Evolutionary conservation across 2,888 invertebrate genomes (phyloP).

Genomic region (Aphidoletes aphidimyza): DNA sequence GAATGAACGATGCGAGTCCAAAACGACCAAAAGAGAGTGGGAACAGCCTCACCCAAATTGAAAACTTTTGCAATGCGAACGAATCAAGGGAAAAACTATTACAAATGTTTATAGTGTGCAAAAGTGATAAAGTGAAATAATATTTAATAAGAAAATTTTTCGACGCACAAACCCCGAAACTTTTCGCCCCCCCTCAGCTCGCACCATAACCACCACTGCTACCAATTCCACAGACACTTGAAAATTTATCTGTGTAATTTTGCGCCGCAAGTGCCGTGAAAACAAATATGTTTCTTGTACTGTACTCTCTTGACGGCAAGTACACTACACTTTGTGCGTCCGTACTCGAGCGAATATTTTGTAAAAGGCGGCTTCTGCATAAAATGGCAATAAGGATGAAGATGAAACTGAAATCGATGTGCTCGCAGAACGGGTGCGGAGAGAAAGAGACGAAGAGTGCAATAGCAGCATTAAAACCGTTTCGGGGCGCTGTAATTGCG

Average conservation of each 20-base stretch:
- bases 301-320: too few species aligned
- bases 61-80: slow-evolving; percentile 29
- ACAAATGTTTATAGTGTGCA: slow-evolving; percentile 54
- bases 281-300: slow-evolving; percentile 11
- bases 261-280: slow-evolving; percentile 36
- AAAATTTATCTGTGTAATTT: slow-evolving; percentile 36
- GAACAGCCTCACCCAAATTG: slow-evolving; percentile 22
- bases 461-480: neutral
- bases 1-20: too few species aligned
- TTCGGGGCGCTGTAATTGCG: slow-evolving; percentile 3
- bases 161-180: neutral
- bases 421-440: too few species aligned
- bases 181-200: too few species aligned
- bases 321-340: too few species aligned
- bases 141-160: slow-evolving; percentile 54
- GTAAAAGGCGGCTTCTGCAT: neutral
- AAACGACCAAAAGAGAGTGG: too few species aligned
- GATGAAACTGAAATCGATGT: neutral
- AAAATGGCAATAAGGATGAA: neutral
- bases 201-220: too few species aligned
- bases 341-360: too few species aligned
- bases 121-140: slow-evolving; percentile 55
- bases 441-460: neutral
- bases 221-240: slow-evolving; percentile 45
- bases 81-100: slow-evolving; percentile 49